Evolutionary conservation across 2,888 invertebrate species (phyloP).

Genomic region (Amblyjoppa proteus): DNA sequence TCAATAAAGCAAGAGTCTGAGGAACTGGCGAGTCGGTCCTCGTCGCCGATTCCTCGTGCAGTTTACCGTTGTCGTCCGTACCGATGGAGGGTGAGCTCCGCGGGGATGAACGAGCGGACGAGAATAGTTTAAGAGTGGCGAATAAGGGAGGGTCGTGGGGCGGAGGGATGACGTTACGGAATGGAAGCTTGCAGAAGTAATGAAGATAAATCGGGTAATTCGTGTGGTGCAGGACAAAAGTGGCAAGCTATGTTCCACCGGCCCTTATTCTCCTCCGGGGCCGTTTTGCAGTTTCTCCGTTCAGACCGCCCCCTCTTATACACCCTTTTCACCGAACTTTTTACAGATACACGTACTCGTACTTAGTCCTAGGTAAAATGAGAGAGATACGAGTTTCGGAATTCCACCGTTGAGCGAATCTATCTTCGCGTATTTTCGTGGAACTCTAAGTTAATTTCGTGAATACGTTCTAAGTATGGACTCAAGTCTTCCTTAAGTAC

Average conservation of each 20-base stretch:
- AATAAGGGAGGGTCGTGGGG: neutral
- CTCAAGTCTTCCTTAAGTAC: neutral
- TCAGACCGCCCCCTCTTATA: slow-evolving; percentile 31
- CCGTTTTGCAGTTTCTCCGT: slow-evolving; percentile 67
- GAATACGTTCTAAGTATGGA: neutral
- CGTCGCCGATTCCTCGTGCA: slow-evolving; percentile 4
- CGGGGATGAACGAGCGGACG: slow-evolving; percentile 27
- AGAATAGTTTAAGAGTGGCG: slow-evolving; percentile 33
- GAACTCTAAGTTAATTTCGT: neutral
- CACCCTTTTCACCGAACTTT: neutral
- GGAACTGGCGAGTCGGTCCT: slow-evolving; percentile 22
- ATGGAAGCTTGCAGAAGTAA: slow-evolving; percentile 65
- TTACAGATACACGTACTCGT: neutral
- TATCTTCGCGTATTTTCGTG: neutral
- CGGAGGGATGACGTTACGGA: slow-evolving; percentile 19
- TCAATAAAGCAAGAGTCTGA: slow-evolving; percentile 71
- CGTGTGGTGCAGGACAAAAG: slow-evolving; percentile 63
- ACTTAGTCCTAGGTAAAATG: too few species aligned
- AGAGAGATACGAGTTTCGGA: neutral
- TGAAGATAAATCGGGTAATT: slow-evolving; percentile 73
- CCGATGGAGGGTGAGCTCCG: slow-evolving; percentile 13
- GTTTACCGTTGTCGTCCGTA: slow-evolving; percentile 34
- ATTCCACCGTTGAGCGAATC: neutral
- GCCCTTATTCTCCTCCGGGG: slow-evolving; percentile 39
- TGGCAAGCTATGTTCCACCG: slow-evolving; percentile 65